These are phyloP conservation scores for Tinea pellionella DNA, from an alignment of 2,888 invertebrate species.

Conservation along the genomic window DNA sequence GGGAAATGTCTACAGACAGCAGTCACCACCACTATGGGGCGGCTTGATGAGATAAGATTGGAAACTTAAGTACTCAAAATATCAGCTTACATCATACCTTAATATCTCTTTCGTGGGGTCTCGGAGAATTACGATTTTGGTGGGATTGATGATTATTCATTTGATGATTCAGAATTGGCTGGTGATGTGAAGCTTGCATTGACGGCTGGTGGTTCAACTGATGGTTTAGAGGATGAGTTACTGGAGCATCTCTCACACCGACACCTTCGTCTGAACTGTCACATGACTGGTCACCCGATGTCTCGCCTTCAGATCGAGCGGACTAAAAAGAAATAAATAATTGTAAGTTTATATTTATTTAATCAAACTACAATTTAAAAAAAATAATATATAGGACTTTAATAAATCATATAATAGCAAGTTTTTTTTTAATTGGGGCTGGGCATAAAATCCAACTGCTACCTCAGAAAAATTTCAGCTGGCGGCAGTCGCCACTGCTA, in stretches of 20 bases:
- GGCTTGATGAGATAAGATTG: too few species aligned
- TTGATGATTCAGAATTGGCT: conserved; percentile 20
- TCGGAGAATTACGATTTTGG: conserved; percentile 46
- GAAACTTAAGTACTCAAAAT: too few species aligned
- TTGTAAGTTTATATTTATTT: too few species aligned
- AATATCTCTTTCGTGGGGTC: conserved; percentile 49
- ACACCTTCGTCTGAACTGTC: conserved; percentile 63
- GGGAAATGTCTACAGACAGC: too few species aligned
- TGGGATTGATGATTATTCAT: conserved; percentile 27
- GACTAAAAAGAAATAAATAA: conserved; percentile 32
- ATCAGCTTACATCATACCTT: conserved; percentile 33
- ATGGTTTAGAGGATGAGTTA: conserved; percentile 23
- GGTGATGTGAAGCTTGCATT: conserved; percentile 18
- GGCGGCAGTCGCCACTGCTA: too few species aligned
- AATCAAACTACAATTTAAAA: too few species aligned
- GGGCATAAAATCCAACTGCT: too few species aligned
- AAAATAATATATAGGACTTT: too few species aligned
- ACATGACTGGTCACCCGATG: conserved; percentile 59
- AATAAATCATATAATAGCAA: too few species aligned
- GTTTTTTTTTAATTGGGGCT: too few species aligned
- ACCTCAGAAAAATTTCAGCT: too few species aligned
- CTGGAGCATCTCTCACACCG: conserved; percentile 46
- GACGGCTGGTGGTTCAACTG: conserved; percentile 24
- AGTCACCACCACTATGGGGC: too few species aligned
- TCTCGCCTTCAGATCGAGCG: conserved; percentile 58